Base-by-base conservation (phyloP, 2,113 vertebrate species). In the Syngnathoides biaculeatus region DNA sequence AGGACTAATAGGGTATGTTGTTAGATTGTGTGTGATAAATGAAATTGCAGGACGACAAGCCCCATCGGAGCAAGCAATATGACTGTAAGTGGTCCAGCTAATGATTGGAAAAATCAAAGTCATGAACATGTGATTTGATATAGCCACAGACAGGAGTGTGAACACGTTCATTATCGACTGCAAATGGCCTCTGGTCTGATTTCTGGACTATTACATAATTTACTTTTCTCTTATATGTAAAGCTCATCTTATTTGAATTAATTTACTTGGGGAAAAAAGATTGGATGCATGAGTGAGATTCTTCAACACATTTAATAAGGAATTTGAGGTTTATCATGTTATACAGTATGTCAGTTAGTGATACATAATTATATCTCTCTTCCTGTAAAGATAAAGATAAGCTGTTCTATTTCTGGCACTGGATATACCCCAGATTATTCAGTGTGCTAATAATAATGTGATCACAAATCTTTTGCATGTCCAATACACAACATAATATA, bases 81-180 rank as follows among this genome's bases (percentile, higher is more conserved):
- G 15, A 35, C 30, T 17, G 55, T 26, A 57, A 55, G 26, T 57
- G 19, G 55, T 67, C 64, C 26, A 71, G 71, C 80, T 62, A 76
- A 73, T 35, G 72, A 84, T 78, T 81, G 87, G 87, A 90, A 87
- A 90, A 89, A 88, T 90, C 86, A 88, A 88, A 87, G 78, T 83
- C 81, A 74, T 78, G 79, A 78, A 80, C 78, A 84, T 82, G 61
- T 81, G 83, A 84, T 85, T 85, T 86, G 79, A 88, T 73, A 79
- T 74, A 69, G 83, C 62, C 67, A 43, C 65, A 78, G 76, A 63
- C 30, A 39, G 58, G 55, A 27, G 58, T 61, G 59, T 61, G 40
- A 14, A 40, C n/a, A 43, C 60, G 26, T 57, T 57, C 14, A 19
- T 27, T 17, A 87, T 86, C 83, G 83, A 85, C 63, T 68, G 81